These are phyloP conservation scores for Megalopta genalis DNA, from an alignment of 1,140 invertebrate species.

Conservation along the genomic window DNA sequence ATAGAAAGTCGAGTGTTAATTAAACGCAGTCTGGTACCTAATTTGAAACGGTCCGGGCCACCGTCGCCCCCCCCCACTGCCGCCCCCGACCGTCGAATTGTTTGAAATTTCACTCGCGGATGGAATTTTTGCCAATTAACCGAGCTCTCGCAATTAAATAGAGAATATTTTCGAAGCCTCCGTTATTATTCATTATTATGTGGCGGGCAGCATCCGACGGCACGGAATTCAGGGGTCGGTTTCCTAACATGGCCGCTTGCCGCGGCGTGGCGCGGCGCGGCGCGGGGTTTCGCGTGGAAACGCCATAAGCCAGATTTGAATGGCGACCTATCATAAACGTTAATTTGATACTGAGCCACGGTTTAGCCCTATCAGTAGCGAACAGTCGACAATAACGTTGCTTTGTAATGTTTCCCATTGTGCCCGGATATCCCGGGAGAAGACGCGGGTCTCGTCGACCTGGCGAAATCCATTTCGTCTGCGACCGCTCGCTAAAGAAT, in stretches of 20 bases:
- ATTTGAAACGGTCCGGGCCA: neutral
- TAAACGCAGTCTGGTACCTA: conserved; percentile 9
- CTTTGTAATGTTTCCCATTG: conserved; percentile 60
- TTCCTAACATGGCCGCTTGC: conserved; percentile 6
- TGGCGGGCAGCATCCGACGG: neutral
- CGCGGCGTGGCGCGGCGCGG: neutral
- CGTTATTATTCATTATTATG: neutral
- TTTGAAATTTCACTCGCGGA: neutral
- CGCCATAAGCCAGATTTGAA: conserved; percentile 59
- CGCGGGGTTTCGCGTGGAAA: conserved; percentile 10
- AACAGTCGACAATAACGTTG: conserved; percentile 62
- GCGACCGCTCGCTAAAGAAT: conserved; percentile 20
- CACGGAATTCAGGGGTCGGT: neutral
- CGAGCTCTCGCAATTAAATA: neutral
- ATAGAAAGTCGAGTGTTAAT: conserved; percentile 14
- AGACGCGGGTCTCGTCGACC: conserved; percentile 5
- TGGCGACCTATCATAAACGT: conserved; percentile 60
- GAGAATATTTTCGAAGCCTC: neutral
- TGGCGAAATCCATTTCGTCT: neutral
- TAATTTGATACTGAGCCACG: conserved; percentile 66
- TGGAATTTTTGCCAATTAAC: neutral
- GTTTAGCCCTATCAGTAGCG: conserved; percentile 63
- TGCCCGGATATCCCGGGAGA: conserved; percentile 31
- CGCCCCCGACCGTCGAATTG: neutral
- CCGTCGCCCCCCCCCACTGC: no score